These are phyloP conservation scores for Ceyx melanurus DNA, from an alignment of 2,113 vertebrate genomes.

Conservation along the genomic window DNA sequence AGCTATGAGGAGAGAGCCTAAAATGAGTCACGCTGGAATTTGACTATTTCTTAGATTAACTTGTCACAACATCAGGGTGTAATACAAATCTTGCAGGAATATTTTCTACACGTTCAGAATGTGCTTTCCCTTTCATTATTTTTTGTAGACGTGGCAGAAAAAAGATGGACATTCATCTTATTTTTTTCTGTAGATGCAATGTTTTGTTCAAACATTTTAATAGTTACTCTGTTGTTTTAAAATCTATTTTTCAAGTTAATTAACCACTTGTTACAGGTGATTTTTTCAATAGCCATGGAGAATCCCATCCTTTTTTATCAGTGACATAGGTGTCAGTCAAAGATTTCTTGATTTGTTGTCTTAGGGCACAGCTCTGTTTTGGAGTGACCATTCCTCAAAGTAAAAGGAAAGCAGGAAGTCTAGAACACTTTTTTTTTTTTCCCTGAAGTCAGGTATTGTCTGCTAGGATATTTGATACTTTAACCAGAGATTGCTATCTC, in stretches of 20 bases:
- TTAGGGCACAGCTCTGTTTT: neutral
- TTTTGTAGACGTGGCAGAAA: conserved; percentile 16
- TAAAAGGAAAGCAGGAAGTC: neutral
- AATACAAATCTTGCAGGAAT: conserved; percentile 27
- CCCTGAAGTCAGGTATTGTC: neutral
- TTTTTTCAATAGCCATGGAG: neutral
- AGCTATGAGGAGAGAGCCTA: conserved; percentile 2
- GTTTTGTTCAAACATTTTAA: conserved; percentile 42
- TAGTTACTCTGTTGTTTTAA: conserved; percentile 31
- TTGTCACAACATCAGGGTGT: conserved; percentile 63
- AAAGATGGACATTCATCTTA: conserved; percentile 30
- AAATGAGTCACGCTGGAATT: conserved; percentile 50
- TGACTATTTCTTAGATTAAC: conserved; percentile 39
- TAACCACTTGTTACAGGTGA: neutral
- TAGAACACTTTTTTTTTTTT: neutral
- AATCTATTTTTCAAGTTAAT: conserved; percentile 23
- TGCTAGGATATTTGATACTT: neutral
- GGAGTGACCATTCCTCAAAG: neutral
- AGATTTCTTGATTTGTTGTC: neutral
- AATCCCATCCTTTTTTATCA: neutral
- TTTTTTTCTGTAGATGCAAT: conserved; percentile 25
- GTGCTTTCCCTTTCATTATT: conserved; percentile 33
- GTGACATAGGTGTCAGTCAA: neutral
- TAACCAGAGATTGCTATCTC: neutral
- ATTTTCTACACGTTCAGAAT: neutral